A percentile compares a stretch with the other conserved stretches of the same genome.
These are phyloP conservation scores for Lethenteron camtschaticum DNA, from an alignment of 2,113 vertebrate species.

Conservation along the genomic window DNA sequence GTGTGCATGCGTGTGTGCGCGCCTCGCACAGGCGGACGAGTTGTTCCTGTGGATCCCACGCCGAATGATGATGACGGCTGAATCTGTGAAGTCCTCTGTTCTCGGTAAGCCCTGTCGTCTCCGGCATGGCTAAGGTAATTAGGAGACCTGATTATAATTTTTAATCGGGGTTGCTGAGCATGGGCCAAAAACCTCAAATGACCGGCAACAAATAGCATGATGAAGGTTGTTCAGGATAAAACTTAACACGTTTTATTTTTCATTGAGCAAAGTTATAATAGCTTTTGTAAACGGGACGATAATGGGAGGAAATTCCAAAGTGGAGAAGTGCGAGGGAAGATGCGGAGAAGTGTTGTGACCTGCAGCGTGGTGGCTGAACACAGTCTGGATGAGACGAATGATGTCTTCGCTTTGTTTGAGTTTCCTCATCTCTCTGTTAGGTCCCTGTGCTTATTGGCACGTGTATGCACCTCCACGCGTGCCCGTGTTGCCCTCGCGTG, in stretches of 20 bases:
- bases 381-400: not conserved
- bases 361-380: not conserved
- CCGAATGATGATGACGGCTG: constrained; percentile 86
- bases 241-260: too few species aligned
- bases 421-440: too few species aligned
- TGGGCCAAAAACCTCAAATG: too few species aligned
- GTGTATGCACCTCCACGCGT: not conserved
- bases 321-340: not conserved
- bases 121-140: not conserved
- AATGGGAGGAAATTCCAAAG: not conserved
- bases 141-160: too few species aligned
- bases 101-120: constrained; percentile 39
- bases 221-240: too few species aligned
- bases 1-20: constrained; percentile 11
- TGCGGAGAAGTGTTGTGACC: not conserved
- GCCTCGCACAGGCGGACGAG: constrained; percentile 52
- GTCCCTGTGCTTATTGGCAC: too few species aligned
- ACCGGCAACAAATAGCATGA: too few species aligned
- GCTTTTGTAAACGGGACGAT: not conserved
- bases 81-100: constrained; percentile 75
- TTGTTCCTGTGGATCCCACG: constrained; percentile 89
- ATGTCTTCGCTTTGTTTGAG: too few species aligned
- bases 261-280: too few species aligned
- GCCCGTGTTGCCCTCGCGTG: constrained; percentile 11
- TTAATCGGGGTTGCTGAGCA: too few species aligned